Conservation (phyloP, 2,113 vertebrate species). For the Phalacrocorax carbo region DNA sequence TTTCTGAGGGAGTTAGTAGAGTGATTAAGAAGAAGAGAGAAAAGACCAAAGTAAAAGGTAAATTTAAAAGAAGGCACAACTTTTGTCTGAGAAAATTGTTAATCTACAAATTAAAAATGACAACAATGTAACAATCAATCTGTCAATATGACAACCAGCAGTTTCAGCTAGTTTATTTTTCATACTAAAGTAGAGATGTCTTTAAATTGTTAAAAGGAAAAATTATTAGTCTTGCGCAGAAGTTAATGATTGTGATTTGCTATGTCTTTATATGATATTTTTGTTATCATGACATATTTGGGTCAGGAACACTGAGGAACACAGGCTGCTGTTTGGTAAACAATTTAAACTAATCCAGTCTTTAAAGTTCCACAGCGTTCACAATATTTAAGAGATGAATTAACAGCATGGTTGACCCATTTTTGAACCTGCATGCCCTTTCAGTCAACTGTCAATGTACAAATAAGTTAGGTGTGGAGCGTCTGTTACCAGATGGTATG, state of each 20-base stretch:
- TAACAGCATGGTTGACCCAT: background rate
- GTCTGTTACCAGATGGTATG: background rate
- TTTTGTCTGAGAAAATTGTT: conserved; percentile 7
- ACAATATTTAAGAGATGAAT: background rate
- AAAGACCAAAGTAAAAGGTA: background rate
- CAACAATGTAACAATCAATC: background rate
- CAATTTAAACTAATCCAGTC: background rate
- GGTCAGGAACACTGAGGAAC: conserved; percentile 60
- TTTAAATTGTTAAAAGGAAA: conserved; percentile 30
- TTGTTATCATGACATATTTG: conserved; percentile 59
- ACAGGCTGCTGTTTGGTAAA: conserved; percentile 43
- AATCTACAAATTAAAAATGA: conserved; percentile 11
- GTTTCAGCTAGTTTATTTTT: conserved; percentile 12
- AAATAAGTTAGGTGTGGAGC: background rate
- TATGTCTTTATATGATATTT: background rate
- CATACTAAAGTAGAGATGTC: background rate
- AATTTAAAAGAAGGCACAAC: background rate
- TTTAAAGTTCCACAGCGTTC: conserved; percentile 27
- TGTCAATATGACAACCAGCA: conserved; percentile 14
- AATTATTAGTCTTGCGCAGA: background rate
- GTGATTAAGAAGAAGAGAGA: background rate
- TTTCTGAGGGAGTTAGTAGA: background rate
- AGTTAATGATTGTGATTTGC: conserved; percentile 66
- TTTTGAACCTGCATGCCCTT: background rate
- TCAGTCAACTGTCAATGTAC: background rate